phyloP scores from a whole-genome alignment of 2,888 invertebrate species.

The Holacanthella duospinosa region DNA sequence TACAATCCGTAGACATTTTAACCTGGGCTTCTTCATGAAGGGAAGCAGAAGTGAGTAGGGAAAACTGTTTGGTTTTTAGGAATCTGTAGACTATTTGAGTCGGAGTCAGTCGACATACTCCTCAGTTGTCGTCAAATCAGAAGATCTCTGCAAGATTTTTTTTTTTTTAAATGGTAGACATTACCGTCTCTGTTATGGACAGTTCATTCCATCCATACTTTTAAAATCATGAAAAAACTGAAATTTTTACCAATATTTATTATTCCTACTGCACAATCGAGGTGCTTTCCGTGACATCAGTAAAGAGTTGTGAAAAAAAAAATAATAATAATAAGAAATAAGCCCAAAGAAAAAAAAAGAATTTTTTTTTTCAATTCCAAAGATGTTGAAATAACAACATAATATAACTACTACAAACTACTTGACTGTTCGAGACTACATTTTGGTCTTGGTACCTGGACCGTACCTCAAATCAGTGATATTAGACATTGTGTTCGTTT shows the following conservation, averaged over 20 bases:
- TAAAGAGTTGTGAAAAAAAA: not conserved
- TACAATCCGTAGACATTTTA: not conserved
- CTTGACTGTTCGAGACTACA: no score
- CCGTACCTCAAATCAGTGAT: slow-evolving; percentile 3
- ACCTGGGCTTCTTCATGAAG: not conserved
- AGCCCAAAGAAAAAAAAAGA: no score
- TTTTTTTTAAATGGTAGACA: not conserved
- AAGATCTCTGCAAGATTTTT: slow-evolving; percentile 1
- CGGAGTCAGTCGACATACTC: slow-evolving; percentile 5
- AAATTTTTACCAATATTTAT: not conserved
- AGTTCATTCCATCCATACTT: slow-evolving; percentile 6
- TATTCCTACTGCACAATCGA: slow-evolving; percentile 2
- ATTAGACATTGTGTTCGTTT: slow-evolving; percentile 4
- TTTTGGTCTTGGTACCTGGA: slow-evolving; percentile 1
- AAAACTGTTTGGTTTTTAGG: not conserved
- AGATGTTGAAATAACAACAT: not conserved
- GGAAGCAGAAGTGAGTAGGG: not conserved
- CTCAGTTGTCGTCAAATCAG: not conserved
- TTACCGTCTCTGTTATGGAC: not conserved
- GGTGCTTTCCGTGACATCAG: slow-evolving; percentile 4
- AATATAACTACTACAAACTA: not conserved
- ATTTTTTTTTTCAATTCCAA: not conserved
- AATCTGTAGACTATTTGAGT: slow-evolving; percentile 1
- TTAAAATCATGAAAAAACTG: slow-evolving; percentile 1
- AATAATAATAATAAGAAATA: no score